Evolutionary conservation across 2,113 vertebrate species (phyloP), one percentile per base, ranked within the genome.

Genomic region (Dromas ardeola): DNA sequence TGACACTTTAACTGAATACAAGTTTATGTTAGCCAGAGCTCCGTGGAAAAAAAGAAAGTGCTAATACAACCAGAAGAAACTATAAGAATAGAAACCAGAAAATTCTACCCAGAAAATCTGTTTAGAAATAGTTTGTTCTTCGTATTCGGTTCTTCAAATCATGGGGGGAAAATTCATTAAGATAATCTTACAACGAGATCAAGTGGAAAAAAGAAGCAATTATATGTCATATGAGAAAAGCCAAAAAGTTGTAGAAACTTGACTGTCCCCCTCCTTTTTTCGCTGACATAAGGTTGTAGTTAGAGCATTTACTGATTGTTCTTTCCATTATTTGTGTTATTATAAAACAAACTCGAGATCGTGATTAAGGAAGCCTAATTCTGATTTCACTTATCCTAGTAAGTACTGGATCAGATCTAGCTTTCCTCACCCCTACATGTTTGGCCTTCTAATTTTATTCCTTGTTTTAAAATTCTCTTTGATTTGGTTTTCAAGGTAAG

Each of bases 401-500:
- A 58, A 47, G 29, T 36, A 36, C 15, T 81, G 65, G 50, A 55
- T 59, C 47, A 50, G 27, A 26, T 62, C 45, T 47, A 30, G 22
- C 34, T 87, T 93, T 71, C 50, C 26, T 84, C 19, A 45, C 23
- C 16, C 19, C 21, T 70, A 8, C 10, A 3, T 15, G 14, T 45
- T 78, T 59, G 43, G 32, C 27, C 56, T 79, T 58, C 73, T 84
- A 71, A 91, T 81, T 76, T 66, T 74, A 52, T 81, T 89, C 55
- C 56, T 86, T 74, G 30, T 56, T 96, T 94, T 84, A 87, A 95
- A 94, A 89, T 91, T 84, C 76, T 63, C 66, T 95, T 95, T 96
- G 89, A 81, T 93, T 78, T 89, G 61, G 55, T 29, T 95, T 55
- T 94, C 65, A 79, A 93, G 93, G 86, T 71, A 69, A 50, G 77